Conservation (phyloP, 1,140 invertebrate genomes). For the Zaprionus lachaisei region DNA sequence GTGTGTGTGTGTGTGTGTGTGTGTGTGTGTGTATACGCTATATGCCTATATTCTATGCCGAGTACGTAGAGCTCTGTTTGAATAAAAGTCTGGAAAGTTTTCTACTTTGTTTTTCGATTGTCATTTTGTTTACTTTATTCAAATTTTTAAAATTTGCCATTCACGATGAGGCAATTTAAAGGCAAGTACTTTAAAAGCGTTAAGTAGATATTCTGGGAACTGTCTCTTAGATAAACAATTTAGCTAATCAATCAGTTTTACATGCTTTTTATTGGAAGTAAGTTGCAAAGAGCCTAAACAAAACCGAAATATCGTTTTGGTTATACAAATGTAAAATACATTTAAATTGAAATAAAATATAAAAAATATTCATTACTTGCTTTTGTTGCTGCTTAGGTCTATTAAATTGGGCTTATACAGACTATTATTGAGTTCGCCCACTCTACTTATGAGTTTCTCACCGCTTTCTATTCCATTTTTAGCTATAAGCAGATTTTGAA, state of each 20-base stretch:
- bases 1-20: not conserved
- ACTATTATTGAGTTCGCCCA: not conserved
- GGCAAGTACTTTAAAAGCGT: not conserved
- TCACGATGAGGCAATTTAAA: not conserved
- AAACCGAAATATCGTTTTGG: too few relatives aligned
- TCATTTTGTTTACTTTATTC: slow-evolving; percentile 2
- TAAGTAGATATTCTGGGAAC: not conserved
- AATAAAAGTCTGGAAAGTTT: slow-evolving; percentile 26
- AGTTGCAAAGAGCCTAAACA: too few relatives aligned
- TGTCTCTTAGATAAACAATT: not conserved
- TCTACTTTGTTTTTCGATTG: slow-evolving; percentile 8
- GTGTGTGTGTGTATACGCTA: not conserved
- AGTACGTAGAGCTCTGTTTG: slow-evolving; percentile 22
- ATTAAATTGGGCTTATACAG: not conserved
- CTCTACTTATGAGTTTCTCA: not conserved
- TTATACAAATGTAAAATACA: too few relatives aligned
- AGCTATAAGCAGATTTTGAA: not conserved
- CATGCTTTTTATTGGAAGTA: not conserved
- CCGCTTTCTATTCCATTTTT: not conserved
- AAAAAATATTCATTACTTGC: not conserved
- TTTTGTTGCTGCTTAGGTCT: not conserved
- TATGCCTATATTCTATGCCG: not conserved
- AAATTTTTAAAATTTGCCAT: slow-evolving; percentile 1
- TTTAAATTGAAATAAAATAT: too few relatives aligned
- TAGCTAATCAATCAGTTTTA: not conserved